Conservation (phyloP, 2,888 invertebrate species). For the Pantelozetes paolii region DNA sequence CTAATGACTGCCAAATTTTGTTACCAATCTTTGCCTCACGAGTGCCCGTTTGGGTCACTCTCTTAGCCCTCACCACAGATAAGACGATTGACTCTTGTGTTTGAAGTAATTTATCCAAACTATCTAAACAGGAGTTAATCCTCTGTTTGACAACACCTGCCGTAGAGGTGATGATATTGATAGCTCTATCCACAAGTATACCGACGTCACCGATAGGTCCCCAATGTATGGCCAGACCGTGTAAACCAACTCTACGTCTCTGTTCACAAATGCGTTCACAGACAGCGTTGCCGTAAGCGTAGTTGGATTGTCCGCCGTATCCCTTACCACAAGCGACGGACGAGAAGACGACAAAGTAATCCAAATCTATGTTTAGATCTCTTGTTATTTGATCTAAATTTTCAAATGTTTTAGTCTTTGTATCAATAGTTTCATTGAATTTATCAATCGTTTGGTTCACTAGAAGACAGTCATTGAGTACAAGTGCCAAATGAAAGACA, state of each 20-base stretch:
- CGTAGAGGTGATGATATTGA: too few species aligned
- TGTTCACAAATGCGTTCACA: slow-evolving; percentile 93
- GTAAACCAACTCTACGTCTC: slow-evolving; percentile 74
- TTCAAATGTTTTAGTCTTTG: slow-evolving; percentile 77
- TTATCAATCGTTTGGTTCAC: slow-evolving; percentile 75
- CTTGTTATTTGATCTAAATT: slow-evolving; percentile 75
- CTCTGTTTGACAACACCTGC: too few species aligned
- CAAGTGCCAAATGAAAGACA: slow-evolving; percentile 81
- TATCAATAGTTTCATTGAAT: slow-evolving; percentile 72
- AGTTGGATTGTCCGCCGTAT: slow-evolving; percentile 92
- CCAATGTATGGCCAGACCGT: slow-evolving; percentile 92
- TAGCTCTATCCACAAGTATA: slow-evolving; percentile 76
- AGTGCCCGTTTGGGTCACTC: background rate
- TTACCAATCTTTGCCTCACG: background rate
- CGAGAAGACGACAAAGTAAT: slow-evolving; percentile 93
- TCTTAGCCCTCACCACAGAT: slow-evolving; percentile 52
- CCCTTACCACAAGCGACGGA: slow-evolving; percentile 94
- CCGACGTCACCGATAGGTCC: slow-evolving; percentile 98
- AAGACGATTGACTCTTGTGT: slow-evolving; percentile 77
- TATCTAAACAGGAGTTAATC: slow-evolving; percentile 79
- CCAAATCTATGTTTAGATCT: slow-evolving; percentile 67
- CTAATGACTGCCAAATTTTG: slow-evolving; percentile 28
- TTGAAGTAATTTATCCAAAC: slow-evolving; percentile 82
- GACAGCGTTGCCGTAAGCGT: slow-evolving; percentile 85
- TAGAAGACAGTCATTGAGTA: slow-evolving; percentile 76